Conservation (phyloP, 2,888 invertebrate genomes). For the Junonia oenone region DNA sequence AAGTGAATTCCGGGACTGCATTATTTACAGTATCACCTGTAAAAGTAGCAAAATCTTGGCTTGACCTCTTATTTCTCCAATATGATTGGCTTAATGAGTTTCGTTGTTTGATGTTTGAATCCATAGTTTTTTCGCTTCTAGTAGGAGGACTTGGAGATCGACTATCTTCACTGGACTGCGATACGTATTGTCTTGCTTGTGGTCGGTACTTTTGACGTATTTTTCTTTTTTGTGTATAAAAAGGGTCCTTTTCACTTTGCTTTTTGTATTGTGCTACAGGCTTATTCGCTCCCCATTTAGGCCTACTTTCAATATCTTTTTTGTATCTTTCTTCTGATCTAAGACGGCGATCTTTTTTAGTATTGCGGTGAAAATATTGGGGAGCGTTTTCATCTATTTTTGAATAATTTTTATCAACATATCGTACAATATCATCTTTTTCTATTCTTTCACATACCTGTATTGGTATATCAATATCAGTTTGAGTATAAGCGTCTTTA, state of each 20-base stretch:
- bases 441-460: conserved; percentile 54
- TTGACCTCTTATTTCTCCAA: conserved; percentile 69
- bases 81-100: conserved; percentile 73
- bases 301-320: conserved; percentile 82
- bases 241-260: conserved; percentile 93
- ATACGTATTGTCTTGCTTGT: conserved; percentile 73
- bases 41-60: conserved; percentile 62
- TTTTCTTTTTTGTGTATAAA: conserved; percentile 86
- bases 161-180: conserved; percentile 82
- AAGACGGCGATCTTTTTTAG: conserved; percentile 75
- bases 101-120: conserved; percentile 57
- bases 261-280: conserved; percentile 91
- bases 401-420: conserved; percentile 74
- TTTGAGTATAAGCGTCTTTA: conserved; percentile 85
- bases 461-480: conserved; percentile 62
- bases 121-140: conserved; percentile 57
- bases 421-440: conserved; percentile 55
- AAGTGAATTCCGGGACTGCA: conserved; percentile 72
- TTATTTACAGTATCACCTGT: conserved; percentile 48
- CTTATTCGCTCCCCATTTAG: conserved; percentile 87
- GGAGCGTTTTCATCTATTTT: conserved; percentile 74
- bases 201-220: conserved; percentile 82
- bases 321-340: conserved; percentile 76
- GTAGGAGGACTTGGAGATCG: conserved; percentile 77
- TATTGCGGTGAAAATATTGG: conserved; percentile 66